Conservation (phyloP, 1,140 invertebrate genomes). For the Drosophila bocki region DNA sequence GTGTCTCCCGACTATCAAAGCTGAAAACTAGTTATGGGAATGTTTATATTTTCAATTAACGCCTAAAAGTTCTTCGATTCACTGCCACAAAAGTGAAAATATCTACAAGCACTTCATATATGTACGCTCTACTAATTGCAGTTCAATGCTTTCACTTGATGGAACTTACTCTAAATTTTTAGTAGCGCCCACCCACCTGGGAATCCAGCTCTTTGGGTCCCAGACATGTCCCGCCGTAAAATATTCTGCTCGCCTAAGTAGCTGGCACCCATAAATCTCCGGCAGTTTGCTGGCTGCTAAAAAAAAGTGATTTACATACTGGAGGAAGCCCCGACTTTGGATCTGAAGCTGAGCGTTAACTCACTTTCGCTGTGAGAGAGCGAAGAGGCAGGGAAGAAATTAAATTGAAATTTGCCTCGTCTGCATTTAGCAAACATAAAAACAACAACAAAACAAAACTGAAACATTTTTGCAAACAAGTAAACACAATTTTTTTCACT, state of each 20-base stretch:
- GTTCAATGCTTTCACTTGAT: slow-evolving; percentile 36
- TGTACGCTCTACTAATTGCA: slow-evolving; percentile 26
- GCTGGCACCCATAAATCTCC: slow-evolving; percentile 46
- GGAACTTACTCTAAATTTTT: neutral
- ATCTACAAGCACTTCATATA: neutral
- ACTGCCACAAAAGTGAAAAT: slow-evolving; percentile 38
- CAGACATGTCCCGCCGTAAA: slow-evolving; percentile 42
- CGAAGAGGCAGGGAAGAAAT: slow-evolving; percentile 25
- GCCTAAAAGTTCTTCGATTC: slow-evolving; percentile 4
- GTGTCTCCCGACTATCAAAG: neutral
- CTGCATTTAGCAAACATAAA: slow-evolving; percentile 41
- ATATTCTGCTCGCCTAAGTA: slow-evolving; percentile 52
- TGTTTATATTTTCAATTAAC: neutral
- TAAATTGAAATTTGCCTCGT: slow-evolving; percentile 44
- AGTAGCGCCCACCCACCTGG: slow-evolving; percentile 35
- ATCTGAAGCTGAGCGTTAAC: slow-evolving; percentile 23
- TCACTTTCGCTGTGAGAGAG: slow-evolving; percentile 42
- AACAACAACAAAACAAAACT: slow-evolving; percentile 12
- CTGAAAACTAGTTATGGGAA: neutral
- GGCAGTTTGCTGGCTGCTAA: slow-evolving; percentile 29
- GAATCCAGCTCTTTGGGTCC: slow-evolving; percentile 25
- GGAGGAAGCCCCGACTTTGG: slow-evolving; percentile 34
- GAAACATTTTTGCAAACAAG: slow-evolving; percentile 17
- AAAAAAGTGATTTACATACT: slow-evolving; percentile 53
- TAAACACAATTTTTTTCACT: slow-evolving; percentile 26